Percentiles rank a stretch among this genome's conserved stretches.
These are phyloP conservation scores for Drosophila silvestris DNA, from an alignment of 2,888 invertebrate species.

Conservation along the genomic window DNA sequence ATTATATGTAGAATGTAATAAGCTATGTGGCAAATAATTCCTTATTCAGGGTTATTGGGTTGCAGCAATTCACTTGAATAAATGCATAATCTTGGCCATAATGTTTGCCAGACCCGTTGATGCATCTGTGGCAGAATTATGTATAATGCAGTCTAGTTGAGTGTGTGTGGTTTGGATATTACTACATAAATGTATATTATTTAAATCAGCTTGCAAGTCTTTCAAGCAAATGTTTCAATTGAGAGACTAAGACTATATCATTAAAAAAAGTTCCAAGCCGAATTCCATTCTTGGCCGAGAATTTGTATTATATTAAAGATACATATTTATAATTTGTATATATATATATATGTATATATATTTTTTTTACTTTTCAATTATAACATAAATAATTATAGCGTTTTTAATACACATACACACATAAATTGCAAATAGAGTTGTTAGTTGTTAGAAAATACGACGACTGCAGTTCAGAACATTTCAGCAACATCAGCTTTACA, in stretches of 20 bases:
- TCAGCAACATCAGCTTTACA: constrained; percentile 77
- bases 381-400: constrained; percentile 29
- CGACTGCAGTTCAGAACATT: constrained; percentile 80
- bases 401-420: constrained; percentile 79
- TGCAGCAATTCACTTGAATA: constrained; percentile 54
- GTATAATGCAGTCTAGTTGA: constrained; percentile 15
- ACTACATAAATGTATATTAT: constrained; percentile 14
- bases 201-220: not conserved
- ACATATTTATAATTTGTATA: not conserved
- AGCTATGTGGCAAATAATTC: constrained; percentile 20
- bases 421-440: constrained; percentile 56
- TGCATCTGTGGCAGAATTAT: constrained; percentile 34
- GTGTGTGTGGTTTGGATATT: constrained; percentile 13
- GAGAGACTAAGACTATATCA: not conserved
- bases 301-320: not conserved
- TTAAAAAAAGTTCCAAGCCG: not conserved
- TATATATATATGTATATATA: not conserved
- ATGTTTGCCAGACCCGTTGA: constrained; percentile 14
- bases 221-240: not conserved
- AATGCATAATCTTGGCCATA: constrained; percentile 59
- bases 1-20: not conserved
- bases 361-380: constrained; percentile 23
- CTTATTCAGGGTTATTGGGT: constrained; percentile 25
- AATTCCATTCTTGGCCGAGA: not conserved
- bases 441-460: constrained; percentile 62